Evolutionary conservation across 2,113 vertebrate genomes (phyloP), one percentile per base, ranked within the genome.

Genomic region (Seriola aureovittata): DNA sequence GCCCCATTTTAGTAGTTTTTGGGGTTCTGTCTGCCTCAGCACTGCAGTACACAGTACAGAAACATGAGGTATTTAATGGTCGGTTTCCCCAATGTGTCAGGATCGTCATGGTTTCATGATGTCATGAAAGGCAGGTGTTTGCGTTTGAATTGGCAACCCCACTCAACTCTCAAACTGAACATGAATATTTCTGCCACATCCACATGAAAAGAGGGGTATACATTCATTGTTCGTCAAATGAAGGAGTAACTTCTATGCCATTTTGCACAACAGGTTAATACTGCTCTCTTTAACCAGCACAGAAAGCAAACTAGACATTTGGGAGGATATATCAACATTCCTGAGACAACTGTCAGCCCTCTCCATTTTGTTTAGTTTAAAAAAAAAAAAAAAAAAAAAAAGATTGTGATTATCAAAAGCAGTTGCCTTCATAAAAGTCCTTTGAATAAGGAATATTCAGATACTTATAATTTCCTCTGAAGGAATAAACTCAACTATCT

Each of bases 41-140:
- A 75, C 87, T 85, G 90, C 88, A 82, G 84, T 85, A 94, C 92
- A 94, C 91, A 94, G 90, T 93, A 93, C 91, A 91, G 71, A 93
- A 90, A 94, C 81, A 92, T 94, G 95, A 96, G 95, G 95, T 96
- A 96, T 95, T 94, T 89, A 66, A 82, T 55, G 92, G 91, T 93
- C 74, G 81, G 44, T 88, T 87, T 85, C 82, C 89, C 88, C 86
- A 76, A 85, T 67, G 72, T n/a, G 85, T 91, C 74, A 89, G 90
- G 87, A 86, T 93, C 80, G 78, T 91, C 87, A 79, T 65, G 67
- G 82, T 82, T 70, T 82, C 63, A 70, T 46, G 75, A 75, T 81
- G 82, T 87, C 70, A 85, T 64, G 54, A 86, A 93, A 93, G 88
- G 86, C 85, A 90, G 50, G 74, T 40, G 54, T 78, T 90, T 84